Conservation (phyloP, 2,888 invertebrate species). For the Alviniconcha strummeri region DNA sequence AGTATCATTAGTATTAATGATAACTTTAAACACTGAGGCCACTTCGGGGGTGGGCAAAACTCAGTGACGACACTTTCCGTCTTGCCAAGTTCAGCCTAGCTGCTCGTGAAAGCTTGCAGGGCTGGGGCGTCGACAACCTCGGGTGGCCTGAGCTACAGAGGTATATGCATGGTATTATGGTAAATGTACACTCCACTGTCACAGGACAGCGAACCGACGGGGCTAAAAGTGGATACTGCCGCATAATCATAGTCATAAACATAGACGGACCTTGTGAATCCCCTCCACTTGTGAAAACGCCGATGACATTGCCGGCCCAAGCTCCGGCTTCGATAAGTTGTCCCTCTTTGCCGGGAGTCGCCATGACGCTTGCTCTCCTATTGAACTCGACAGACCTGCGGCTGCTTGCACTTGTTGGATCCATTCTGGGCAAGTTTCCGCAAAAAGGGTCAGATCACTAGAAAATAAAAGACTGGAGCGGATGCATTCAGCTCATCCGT, state of each 20-base stretch:
- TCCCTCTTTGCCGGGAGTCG: slow-evolving; percentile 70
- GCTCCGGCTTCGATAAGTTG: slow-evolving; percentile 65
- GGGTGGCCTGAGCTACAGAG: too few species aligned
- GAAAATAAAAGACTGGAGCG: neutral
- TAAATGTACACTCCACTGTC: too few species aligned
- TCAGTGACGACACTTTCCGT: too few species aligned
- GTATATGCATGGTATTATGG: too few species aligned
- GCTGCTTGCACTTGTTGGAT: neutral
- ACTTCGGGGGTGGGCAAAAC: too few species aligned
- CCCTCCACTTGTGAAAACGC: slow-evolving; percentile 97
- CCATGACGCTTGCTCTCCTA: slow-evolving; percentile 59
- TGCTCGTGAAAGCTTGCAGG: too few species aligned
- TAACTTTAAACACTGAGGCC: too few species aligned
- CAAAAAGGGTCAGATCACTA: neutral
- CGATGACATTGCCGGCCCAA: slow-evolving; percentile 89
- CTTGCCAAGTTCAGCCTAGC: too few species aligned
- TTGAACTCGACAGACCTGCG: neutral
- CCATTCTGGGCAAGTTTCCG: neutral
- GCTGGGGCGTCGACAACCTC: too few species aligned
- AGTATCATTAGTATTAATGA: too few species aligned
- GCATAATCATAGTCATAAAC: neutral
- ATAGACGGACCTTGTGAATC: slow-evolving; percentile 87
- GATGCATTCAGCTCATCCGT: slow-evolving; percentile 10
- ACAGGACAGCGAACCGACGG: too few species aligned
- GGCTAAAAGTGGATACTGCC: too few species aligned